Conservation (phyloP, 2,888 invertebrate species). For the Euzetes globulus region DNA sequence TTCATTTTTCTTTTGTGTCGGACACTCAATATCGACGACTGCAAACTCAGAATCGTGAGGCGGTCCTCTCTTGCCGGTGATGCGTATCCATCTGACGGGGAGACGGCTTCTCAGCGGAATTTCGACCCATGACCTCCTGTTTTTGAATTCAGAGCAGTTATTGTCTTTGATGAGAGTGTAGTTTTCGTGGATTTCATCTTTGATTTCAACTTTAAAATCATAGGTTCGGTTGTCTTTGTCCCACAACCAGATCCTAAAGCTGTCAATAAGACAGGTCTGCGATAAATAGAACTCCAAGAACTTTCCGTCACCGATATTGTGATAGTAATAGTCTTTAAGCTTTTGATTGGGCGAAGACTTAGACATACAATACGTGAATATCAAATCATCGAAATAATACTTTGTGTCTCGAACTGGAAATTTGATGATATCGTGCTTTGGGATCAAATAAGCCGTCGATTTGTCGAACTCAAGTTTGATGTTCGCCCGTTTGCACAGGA, state of each 20-base stretch:
- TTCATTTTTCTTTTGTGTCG: not conserved
- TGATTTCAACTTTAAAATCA: constrained; percentile 8
- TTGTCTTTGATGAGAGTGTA: not conserved
- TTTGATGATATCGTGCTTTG: constrained; percentile 17
- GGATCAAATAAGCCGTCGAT: not conserved
- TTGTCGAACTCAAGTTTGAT: not conserved
- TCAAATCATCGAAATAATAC: not conserved
- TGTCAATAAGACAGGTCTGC: constrained; percentile 19
- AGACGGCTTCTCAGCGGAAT: not conserved
- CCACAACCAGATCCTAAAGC: constrained; percentile 6
- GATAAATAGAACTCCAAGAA: constrained; percentile 10
- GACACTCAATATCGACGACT: constrained; percentile 16
- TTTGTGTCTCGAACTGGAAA: not conserved
- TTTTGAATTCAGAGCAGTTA: not conserved
- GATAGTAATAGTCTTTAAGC: not conserved
- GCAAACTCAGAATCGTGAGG: constrained; percentile 3
- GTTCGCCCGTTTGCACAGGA: constrained; percentile 11
- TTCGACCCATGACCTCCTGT: not conserved
- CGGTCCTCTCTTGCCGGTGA: not conserved
- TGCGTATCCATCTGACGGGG: not conserved
- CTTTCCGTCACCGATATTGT: not conserved
- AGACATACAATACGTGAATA: constrained; percentile 5
- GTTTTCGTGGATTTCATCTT: not conserved
- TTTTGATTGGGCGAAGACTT: not conserved
- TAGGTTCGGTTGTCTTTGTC: not conserved